Conservation (phyloP, 1,140 invertebrate species). For the Dolichoris vasculosae region DNA sequence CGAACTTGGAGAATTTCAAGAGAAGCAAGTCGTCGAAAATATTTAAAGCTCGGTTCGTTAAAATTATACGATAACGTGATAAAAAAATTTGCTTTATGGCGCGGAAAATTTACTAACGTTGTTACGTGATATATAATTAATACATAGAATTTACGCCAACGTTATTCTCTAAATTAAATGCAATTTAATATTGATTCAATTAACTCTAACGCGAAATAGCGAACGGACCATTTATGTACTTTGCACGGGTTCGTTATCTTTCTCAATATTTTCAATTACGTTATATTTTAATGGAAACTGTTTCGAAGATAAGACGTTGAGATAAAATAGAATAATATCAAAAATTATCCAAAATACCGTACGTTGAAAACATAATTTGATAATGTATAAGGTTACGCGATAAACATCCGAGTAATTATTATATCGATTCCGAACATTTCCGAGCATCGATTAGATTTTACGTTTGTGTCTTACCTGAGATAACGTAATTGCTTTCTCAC, state of each 20-base stretch:
- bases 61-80: too few species aligned
- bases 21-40: too few species aligned
- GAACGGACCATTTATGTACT: background rate
- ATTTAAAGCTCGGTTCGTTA: too few species aligned
- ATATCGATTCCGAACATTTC: background rate
- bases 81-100: too few species aligned
- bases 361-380: background rate
- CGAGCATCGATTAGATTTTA: background rate
- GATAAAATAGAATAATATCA: background rate
- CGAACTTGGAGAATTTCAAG: too few species aligned
- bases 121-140: too few species aligned
- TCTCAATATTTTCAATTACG: too few species aligned
- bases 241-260: too few species aligned
- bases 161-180: background rate
- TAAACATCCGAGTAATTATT: background rate
- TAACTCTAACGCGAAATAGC: background rate
- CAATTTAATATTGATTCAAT: background rate
- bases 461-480: conserved; percentile 72
- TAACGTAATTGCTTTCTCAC: conserved; percentile 83
- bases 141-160: background rate
- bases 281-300: too few species aligned
- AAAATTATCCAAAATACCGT: background rate
- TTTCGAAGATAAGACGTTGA: too few species aligned
- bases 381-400: background rate
- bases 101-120: too few species aligned